Conservation (phyloP, 2,888 invertebrate species). For the Blastobasis adustella region DNA sequence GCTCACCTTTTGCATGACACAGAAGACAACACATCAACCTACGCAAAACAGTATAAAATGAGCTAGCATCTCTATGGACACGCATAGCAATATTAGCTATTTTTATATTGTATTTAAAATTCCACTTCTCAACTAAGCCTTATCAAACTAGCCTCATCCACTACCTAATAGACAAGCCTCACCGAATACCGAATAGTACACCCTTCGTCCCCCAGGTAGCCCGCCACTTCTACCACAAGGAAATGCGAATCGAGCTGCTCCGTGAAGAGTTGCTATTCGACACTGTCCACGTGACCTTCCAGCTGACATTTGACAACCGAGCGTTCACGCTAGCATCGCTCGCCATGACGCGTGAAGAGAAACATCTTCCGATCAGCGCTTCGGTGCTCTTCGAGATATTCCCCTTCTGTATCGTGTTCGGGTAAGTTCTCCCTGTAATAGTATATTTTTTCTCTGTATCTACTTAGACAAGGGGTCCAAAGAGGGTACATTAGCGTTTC, state of each 20-base stretch:
- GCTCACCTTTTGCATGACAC: too few species aligned
- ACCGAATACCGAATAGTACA: background rate
- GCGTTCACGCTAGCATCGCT: slow-evolving; percentile 89
- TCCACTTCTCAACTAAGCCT: too few species aligned
- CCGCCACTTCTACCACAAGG: slow-evolving; percentile 94
- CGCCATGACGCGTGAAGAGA: slow-evolving; percentile 90
- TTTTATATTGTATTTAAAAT: too few species aligned
- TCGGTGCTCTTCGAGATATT: slow-evolving; percentile 96
- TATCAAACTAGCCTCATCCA: too few species aligned
- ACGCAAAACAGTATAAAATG: too few species aligned
- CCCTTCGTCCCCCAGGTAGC: slow-evolving; percentile 78
- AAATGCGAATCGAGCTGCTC: slow-evolving; percentile 92
- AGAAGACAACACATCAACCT: too few species aligned
- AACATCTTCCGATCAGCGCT: slow-evolving; percentile 90
- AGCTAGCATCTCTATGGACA: too few species aligned
- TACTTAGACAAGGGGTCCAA: too few species aligned
- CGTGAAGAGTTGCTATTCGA: slow-evolving; percentile 91
- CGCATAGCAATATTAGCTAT: too few species aligned
- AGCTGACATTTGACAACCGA: slow-evolving; percentile 94
- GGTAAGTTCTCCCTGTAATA: slow-evolving; percentile 76
- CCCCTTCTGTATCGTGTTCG: slow-evolving; percentile 97
- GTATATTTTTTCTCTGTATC: too few species aligned
- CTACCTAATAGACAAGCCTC: too few species aligned
- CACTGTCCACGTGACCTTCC: slow-evolving; percentile 95
- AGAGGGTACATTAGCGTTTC: too few species aligned